A percentile compares a stretch with the other conserved stretches of the same genome.
phyloP scores from a whole-genome alignment of 2,888 invertebrate genomes.

The Hanleya hanleyi region DNA sequence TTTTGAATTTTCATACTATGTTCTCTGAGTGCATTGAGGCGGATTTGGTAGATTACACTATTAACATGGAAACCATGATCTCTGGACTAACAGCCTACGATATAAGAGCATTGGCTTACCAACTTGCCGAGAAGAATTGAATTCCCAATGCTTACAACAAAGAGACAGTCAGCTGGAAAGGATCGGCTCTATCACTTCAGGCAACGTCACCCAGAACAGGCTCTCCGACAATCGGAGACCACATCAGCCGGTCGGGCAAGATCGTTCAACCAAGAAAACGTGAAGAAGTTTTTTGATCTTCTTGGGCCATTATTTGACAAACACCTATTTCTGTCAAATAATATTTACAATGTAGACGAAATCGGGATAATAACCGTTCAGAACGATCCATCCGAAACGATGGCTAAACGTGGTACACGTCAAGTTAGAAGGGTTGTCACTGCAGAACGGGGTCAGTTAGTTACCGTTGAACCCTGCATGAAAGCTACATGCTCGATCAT shows the following conservation, averaged over 20 bases:
- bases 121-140: conserved; percentile 16
- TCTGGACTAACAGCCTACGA: conserved; percentile 13
- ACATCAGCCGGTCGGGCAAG: conserved; percentile 19
- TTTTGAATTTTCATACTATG: not conserved
- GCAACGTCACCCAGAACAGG: not conserved
- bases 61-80: not conserved
- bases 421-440: no score
- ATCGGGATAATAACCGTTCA: not conserved
- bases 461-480: not conserved
- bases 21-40: not conserved
- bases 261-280: conserved; percentile 22
- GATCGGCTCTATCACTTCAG: conserved; percentile 17
- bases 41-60: not conserved
- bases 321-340: not conserved
- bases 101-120: conserved; percentile 13
- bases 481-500: not conserved
- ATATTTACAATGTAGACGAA: not conserved
- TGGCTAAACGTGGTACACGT: not conserved
- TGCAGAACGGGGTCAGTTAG: no score
- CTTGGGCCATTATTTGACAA: not conserved
- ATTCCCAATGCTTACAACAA: conserved; percentile 15
- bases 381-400: not conserved
- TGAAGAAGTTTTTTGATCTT: conserved; percentile 20
- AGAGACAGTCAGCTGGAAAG: conserved; percentile 15
- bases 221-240: conserved; percentile 14